Evolutionary conservation across 2,113 vertebrate species (phyloP).

Genomic region (Salvator merianae): DNA sequence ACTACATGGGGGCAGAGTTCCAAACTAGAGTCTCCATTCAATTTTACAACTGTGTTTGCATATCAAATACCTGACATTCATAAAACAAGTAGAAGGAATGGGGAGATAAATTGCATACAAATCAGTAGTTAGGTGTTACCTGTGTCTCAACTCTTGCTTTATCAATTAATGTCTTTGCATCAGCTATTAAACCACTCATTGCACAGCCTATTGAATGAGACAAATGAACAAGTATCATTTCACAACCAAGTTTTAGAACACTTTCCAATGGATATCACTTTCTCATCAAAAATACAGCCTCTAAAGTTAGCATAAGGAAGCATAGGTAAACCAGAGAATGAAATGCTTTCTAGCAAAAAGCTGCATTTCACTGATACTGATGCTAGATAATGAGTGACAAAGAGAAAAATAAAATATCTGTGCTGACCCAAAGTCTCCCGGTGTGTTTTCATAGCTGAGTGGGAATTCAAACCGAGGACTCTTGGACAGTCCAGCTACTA

Average conservation of each 20-base stretch:
- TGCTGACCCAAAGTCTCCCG: too few species aligned
- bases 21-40: not conserved
- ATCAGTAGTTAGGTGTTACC: constrained; percentile 72
- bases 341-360: not conserved
- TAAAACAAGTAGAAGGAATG: not conserved
- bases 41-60: not conserved
- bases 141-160: constrained; percentile 99
- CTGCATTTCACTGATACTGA: not conserved
- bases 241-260: fast-evolving
- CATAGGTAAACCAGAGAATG: not conserved
- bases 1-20: not conserved
- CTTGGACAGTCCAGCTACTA: too few species aligned
- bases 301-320: not conserved
- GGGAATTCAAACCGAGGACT: too few species aligned
- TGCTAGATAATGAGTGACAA: not conserved
- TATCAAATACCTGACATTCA: not conserved
- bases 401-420: too few species aligned
- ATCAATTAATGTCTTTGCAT: constrained; percentile 98
- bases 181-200: constrained; percentile 98
- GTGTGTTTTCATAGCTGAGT: too few species aligned
- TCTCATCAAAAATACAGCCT: not conserved
- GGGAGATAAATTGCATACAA: not conserved
- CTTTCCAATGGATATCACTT: not conserved
- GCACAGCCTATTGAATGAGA: constrained; percentile 85
- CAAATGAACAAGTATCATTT: constrained; percentile 2